These are phyloP conservation scores for Vidua chalybeata DNA, from an alignment of 2,113 vertebrate species.

Conservation along the genomic window DNA sequence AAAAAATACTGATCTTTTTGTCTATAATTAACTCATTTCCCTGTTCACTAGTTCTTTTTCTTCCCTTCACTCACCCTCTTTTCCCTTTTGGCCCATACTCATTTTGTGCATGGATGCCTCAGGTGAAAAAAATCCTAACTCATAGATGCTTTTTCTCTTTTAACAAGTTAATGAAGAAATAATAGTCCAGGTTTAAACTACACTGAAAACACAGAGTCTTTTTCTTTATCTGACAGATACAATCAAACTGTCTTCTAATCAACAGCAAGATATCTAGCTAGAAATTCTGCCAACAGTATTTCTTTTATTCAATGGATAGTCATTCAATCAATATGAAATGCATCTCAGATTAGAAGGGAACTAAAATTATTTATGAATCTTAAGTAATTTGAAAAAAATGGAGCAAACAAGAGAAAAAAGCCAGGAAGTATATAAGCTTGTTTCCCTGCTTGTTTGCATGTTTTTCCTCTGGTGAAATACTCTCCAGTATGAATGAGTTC, in stretches of 20 bases:
- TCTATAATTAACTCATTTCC: constrained; percentile 5
- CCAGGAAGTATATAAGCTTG: background rate
- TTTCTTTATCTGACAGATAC: constrained; percentile 20
- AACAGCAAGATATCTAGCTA: background rate
- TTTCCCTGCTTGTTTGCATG: background rate
- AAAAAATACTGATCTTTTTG: background rate
- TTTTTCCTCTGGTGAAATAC: constrained; percentile 27
- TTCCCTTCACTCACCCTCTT: background rate
- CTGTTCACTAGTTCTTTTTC: background rate
- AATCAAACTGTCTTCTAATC: constrained; percentile 1
- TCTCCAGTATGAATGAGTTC: constrained; percentile 9
- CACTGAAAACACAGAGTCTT: background rate
- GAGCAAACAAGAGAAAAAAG: background rate
- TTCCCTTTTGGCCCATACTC: constrained; percentile 5
- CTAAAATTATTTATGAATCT: constrained; percentile 1
- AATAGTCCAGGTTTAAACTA: constrained; percentile 4
- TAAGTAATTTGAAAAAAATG: background rate
- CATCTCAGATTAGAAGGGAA: background rate
- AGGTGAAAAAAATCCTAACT: background rate
- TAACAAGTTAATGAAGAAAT: constrained; percentile 53
- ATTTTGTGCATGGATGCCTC: constrained; percentile 8
- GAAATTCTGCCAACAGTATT: background rate
- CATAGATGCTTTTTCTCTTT: background rate
- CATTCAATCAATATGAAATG: constrained; percentile 10
- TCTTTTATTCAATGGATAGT: background rate